A percentile compares a stretch with the other conserved stretches of the same genome.
These are phyloP conservation scores for Drosophila mayaguana DNA, from an alignment of 2,888 invertebrate genomes.

Conservation along the genomic window DNA sequence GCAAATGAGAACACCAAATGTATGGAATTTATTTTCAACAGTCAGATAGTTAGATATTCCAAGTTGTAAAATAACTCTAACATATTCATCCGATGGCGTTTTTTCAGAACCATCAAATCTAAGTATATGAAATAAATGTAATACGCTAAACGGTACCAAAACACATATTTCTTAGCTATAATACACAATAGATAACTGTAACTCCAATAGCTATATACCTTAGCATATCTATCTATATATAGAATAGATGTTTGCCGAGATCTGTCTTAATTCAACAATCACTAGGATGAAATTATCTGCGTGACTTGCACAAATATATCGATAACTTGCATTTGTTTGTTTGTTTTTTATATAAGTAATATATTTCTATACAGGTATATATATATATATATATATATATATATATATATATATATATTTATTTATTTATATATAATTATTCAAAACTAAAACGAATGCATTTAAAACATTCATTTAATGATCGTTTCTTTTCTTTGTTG, in stretches of 20 bases:
- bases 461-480: conserved; percentile 44
- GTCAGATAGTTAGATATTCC: conserved; percentile 31
- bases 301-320: conserved; percentile 43
- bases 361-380: not conserved
- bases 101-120: not conserved
- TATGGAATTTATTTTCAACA: conserved; percentile 37
- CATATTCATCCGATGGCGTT: not conserved
- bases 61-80: conserved; percentile 22
- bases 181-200: conserved; percentile 1
- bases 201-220: not conserved
- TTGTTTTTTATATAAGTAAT: conserved; percentile 4
- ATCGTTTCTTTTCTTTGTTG: not conserved
- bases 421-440: too few relatives aligned
- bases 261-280: conserved; percentile 20
- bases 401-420: not conserved
- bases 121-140: conserved; percentile 12
- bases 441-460: conserved; percentile 53
- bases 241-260: conserved; percentile 23
- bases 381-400: not conserved
- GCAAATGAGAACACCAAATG: conserved; percentile 22
- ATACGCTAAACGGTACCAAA: conserved; percentile 40
- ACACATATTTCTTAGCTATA: conserved; percentile 8
- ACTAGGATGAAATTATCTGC: conserved; percentile 24
- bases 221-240: not conserved
- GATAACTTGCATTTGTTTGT: not conserved